A percentile compares a stretch with the other conserved stretches of the same genome.
phyloP scores from a whole-genome alignment of 2,888 invertebrate species.

The Plemyria rubiginata region DNA sequence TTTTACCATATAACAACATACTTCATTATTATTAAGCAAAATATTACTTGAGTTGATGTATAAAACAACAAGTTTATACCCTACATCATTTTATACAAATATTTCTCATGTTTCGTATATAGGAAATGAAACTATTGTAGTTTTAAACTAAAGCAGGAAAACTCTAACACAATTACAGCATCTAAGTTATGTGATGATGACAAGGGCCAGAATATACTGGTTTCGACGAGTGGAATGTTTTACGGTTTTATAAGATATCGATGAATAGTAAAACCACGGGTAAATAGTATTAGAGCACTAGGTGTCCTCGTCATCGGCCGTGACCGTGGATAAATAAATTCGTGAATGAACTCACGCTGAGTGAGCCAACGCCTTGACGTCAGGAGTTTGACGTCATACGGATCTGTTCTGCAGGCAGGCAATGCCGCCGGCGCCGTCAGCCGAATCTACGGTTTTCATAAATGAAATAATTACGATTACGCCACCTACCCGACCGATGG shows the following conservation, averaged over 20 bases:
- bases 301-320: conserved; percentile 50
- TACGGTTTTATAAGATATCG: conserved; percentile 13
- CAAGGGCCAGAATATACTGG: conserved; percentile 17
- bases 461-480: conserved; percentile 12
- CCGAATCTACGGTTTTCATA: conserved; percentile 21
- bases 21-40: background rate
- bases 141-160: conserved; percentile 18
- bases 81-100: background rate
- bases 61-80: background rate
- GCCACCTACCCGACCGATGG: conserved; percentile 3
- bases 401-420: conserved; percentile 38
- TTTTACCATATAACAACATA: too few species aligned
- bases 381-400: conserved; percentile 63
- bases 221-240: conserved; percentile 13
- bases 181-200: conserved; percentile 13
- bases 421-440: conserved; percentile 20
- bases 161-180: conserved; percentile 5
- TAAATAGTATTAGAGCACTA: conserved; percentile 17
- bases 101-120: background rate
- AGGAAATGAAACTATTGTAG: background rate
- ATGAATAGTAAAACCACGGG: conserved; percentile 22
- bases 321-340: conserved; percentile 69
- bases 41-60: background rate
- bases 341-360: conserved; percentile 76
- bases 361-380: conserved; percentile 62